phyloP scores from a whole-genome alignment of 2,797 vertebrate species.

The Aldrovandia affinis region DNA sequence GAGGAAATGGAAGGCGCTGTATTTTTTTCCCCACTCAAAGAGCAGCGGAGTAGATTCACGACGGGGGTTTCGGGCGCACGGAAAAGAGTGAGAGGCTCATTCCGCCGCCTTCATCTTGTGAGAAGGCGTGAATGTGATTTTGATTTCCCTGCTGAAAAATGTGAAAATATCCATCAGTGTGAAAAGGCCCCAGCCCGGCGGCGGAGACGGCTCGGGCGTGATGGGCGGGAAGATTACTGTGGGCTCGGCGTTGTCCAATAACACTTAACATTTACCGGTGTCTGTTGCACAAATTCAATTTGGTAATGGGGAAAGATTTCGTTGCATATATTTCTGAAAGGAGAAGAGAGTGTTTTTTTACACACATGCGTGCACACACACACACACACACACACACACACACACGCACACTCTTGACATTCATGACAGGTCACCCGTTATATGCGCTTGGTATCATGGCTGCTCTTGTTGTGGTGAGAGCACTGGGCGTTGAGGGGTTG shows the following conservation, averaged over 20 bases:
- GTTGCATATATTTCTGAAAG: background rate
- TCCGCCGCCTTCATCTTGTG: background rate
- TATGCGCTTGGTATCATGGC: background rate
- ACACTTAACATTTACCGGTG: background rate
- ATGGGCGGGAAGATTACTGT: background rate
- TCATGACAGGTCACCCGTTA: background rate
- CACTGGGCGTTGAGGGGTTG: background rate
- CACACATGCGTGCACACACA: background rate
- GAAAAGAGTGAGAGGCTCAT: background rate
- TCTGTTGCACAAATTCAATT: background rate
- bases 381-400: background rate
- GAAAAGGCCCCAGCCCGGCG: background rate
- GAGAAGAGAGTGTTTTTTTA: background rate
- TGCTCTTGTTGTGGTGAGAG: background rate
- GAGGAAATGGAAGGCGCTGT: background rate
- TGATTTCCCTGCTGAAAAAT: constrained; percentile 18
- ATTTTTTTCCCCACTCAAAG: background rate
- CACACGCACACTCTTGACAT: background rate
- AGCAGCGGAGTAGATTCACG: background rate
- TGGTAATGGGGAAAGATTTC: background rate
- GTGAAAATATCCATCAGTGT: background rate
- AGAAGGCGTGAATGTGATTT: constrained; percentile 13
- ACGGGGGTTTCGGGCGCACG: background rate
- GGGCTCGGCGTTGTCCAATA: background rate
- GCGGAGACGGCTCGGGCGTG: too few species aligned